Conservation (phyloP, 2,797 vertebrate species). For the Denticeps clupeoides region DNA sequence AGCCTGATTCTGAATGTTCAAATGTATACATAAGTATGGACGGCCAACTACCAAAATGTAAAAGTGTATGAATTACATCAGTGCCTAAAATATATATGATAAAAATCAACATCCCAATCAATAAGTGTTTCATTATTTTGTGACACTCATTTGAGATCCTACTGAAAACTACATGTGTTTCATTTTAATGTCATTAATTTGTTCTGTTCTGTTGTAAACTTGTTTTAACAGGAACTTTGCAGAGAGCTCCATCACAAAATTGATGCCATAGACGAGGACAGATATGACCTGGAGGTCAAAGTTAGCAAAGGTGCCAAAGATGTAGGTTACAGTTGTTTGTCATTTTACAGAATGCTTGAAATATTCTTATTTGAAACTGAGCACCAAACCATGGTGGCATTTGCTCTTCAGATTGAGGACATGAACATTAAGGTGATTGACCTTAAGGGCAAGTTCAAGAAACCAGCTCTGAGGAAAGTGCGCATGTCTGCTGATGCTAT, state of each 20-base stretch:
- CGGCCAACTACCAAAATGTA: no score
- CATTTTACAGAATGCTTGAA: no score
- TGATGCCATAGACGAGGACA: constrained; percentile 79
- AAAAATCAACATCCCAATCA: no score
- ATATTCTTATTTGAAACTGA: no score
- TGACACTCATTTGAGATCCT: no score
- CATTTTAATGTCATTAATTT: background rate
- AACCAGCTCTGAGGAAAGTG: constrained; percentile 65
- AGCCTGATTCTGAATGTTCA: no score
- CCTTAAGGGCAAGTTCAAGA: constrained; percentile 79
- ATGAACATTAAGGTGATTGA: constrained; percentile 78
- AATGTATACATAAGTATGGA: no score
- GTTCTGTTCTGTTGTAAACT: background rate
- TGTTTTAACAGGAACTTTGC: constrained; percentile 67
- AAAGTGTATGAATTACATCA: no score
- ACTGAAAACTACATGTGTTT: no score
- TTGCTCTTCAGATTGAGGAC: constrained; percentile 64
- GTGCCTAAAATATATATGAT: no score
- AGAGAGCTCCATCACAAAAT: constrained; percentile 79
- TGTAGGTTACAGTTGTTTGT: constrained; percentile 48
- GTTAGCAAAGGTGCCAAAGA: constrained; percentile 77
- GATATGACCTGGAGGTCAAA: constrained; percentile 80
- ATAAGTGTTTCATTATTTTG: no score
- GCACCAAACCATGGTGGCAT: no score
- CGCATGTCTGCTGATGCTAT: constrained; percentile 79